phyloP scores from a whole-genome alignment of 2,888 invertebrate genomes.

The Chymomyza procnemis region DNA sequence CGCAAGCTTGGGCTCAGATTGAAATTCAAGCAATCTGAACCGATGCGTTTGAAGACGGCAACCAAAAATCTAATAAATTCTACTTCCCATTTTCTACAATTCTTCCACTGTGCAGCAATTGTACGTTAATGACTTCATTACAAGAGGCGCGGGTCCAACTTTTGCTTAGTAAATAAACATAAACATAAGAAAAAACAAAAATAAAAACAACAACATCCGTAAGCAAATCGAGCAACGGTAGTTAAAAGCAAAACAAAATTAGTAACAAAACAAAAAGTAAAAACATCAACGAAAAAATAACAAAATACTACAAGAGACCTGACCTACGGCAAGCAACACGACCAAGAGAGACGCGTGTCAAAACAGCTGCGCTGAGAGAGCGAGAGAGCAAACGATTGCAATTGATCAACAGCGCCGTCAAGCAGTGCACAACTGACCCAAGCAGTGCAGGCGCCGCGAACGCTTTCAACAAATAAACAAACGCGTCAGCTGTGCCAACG shows the following conservation, averaged over 20 bases:
- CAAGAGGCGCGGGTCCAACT: conserved; percentile 38
- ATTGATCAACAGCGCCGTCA: neutral
- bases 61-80: too few species aligned
- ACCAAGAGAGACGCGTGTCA: conserved; percentile 17
- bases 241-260: conserved; percentile 33
- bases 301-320: conserved; percentile 39
- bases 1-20: too few species aligned
- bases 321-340: conserved; percentile 64
- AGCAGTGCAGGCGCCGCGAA: conserved; percentile 46
- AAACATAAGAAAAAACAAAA: conserved; percentile 10
- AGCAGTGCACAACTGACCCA: conserved; percentile 23
- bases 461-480: conserved; percentile 53
- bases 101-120: conserved; percentile 16
- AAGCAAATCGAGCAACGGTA: conserved; percentile 31
- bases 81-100: too few species aligned
- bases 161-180: neutral
- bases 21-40: too few species aligned
- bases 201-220: conserved; percentile 10
- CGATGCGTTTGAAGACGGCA: too few species aligned
- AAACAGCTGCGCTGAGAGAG: conserved; percentile 31
- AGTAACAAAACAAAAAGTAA: conserved; percentile 28
- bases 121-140: conserved; percentile 64
- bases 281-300: conserved; percentile 24
- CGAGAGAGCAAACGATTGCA: neutral
- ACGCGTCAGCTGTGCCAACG: conserved; percentile 34